Evolutionary conservation across 2,113 vertebrate genomes (phyloP).

Genomic region (Heloderma charlesbogerti): DNA sequence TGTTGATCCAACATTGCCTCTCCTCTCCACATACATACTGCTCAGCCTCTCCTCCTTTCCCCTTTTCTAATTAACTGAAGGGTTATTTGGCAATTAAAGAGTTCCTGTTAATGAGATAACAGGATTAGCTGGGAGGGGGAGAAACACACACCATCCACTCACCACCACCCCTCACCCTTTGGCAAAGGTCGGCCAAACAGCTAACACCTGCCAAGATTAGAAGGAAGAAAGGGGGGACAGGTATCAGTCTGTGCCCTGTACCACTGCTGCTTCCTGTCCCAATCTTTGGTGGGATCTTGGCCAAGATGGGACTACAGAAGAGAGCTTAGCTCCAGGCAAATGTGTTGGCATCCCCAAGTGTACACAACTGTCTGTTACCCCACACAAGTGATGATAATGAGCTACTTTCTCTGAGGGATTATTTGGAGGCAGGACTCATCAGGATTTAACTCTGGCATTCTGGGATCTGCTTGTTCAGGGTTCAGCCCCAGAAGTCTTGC

Average conservation of each 20-base stretch:
- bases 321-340: background rate
- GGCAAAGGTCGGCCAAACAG: slow-evolving; percentile 4
- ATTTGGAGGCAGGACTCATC: background rate
- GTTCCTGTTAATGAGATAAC: slow-evolving; percentile 43
- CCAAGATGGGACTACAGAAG: background rate
- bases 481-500: too few species aligned
- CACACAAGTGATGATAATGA: background rate
- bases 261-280: background rate
- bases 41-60: background rate
- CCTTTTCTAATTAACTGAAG: slow-evolving; percentile 17
- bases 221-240: background rate
- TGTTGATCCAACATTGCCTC: slow-evolving; percentile 16
- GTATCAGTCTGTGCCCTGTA: background rate
- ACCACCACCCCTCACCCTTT: background rate
- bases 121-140: slow-evolving; percentile 10
- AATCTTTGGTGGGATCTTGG: slow-evolving; percentile 9
- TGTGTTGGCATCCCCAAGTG: background rate
- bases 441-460: background rate
- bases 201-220: slow-evolving; percentile 20
- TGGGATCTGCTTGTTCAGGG: background rate
- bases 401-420: background rate
- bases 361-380: background rate
- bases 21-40: background rate
- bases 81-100: slow-evolving; percentile 33
- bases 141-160: background rate